phyloP scores from a whole-genome alignment of 2,797 vertebrate genomes.

The Gambelia wislizenii region DNA sequence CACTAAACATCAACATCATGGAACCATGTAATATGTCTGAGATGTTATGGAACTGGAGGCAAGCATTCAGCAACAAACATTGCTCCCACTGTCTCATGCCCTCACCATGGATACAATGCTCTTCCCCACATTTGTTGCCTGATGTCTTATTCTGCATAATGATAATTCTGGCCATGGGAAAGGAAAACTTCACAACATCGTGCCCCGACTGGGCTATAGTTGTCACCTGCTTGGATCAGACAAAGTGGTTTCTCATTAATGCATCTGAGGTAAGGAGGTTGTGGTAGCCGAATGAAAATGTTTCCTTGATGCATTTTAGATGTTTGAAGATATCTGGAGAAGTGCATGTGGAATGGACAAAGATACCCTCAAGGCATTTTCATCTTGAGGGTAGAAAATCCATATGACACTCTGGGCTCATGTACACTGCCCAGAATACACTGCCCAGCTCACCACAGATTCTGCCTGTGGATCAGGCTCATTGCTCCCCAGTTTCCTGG shows the following conservation, averaged over 20 bases:
- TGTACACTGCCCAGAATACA: no score
- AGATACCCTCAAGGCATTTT: not conserved
- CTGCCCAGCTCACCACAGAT: no score
- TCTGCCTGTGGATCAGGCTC: no score
- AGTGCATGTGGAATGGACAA: not conserved
- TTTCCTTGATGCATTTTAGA: not conserved
- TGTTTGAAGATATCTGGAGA: not conserved
- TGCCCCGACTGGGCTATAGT: not conserved
- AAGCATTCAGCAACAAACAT: not conserved
- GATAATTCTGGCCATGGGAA: no score
- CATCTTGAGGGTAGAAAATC: not conserved
- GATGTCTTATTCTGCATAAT: no score
- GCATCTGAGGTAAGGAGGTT: not conserved
- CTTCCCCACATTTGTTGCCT: not conserved
- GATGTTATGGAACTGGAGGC: not conserved
- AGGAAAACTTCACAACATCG: no score
- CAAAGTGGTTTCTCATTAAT: not conserved
- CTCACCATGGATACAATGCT: not conserved
- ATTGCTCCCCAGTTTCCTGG: no score
- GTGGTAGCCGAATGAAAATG: not conserved
- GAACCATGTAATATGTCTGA: not conserved
- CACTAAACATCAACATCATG: not conserved
- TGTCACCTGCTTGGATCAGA: not conserved
- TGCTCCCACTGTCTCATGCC: not conserved
- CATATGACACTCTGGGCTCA: not conserved